Base-by-base conservation (phyloP, 2,888 invertebrate genomes). In the Petrolisthes cinctipes region DNA sequence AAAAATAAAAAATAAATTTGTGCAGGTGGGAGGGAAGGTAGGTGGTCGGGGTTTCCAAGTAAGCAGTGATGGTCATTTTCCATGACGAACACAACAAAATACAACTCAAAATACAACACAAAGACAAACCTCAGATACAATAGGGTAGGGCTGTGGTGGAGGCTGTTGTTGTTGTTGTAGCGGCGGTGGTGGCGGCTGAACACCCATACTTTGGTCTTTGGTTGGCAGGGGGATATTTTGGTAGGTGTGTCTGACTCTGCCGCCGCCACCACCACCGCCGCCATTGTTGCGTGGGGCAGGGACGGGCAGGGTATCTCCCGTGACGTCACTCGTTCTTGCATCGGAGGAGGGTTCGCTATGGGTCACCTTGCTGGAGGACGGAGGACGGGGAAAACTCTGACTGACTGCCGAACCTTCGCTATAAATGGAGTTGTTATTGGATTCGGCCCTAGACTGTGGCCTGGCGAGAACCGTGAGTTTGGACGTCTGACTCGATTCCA, bases 211-310 rank as follows among this genome's bases (percentile, higher is more conserved):
- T 83, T 92, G 92, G 76, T 93, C 93, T 91, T 93, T 93, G 91
- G 93, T 92, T n/a, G 94, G 93, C 86, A 93, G 92, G 83, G 94
- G 94, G 88, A 94, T 93, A 91, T 94, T 94, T 92, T 94, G 94
- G 91, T 94, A 94, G 66, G 93, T 93, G 91, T 94, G 94, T 91
- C 92, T 92, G 37, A 91, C 89, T 89, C 91, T 85, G 9, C 73
- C 83, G 54, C 66, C 56, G 14, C 71, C 54, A 61, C 86, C 89
- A 6, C 73, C 83, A 37, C 66, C 56, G 14, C 71, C 54, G 6
- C 71, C 54, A 53, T 85, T 88, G 68, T 90, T 88, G 4, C 90
- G 88, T 37, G 90, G 90, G 56, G 90, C 88, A 56, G 90, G 90
- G n/a, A 80, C 85, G 2, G 90, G 90, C 61, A 80, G 17, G 57